Evolutionary conservation across 2,888 invertebrate species (phyloP), one percentile per base, ranked within the genome.

Genomic region (Iphiclides podalirius): DNA sequence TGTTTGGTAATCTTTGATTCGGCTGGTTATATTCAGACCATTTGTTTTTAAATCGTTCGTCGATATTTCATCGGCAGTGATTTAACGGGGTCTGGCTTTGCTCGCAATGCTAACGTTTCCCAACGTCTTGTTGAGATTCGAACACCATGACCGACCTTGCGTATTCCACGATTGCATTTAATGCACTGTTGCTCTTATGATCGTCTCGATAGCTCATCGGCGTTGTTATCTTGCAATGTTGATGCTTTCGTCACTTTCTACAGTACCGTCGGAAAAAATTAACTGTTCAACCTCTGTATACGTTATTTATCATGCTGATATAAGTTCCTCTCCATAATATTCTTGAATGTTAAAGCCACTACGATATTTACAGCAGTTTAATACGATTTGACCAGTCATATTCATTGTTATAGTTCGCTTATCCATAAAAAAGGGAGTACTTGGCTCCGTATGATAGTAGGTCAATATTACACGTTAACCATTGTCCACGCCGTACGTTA

Each of bases 71-170:
- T 57, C 54, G 55, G 48, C 40, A 58, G 59, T 66, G 54, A 70
- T 71, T 70, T 72, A 66, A 60, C 70, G 70, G 65, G 52, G 49
- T 50, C 53, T 66, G 57, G 53, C 56, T 45, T 35, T 26, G 35
- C 39, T 31, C 35, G 31, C 15, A 36, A 23, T 31, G 37, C 33
- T 16, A 43, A 53, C 43, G 55, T 60, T 61, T 55, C 54, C 55
- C 54, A 60, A 66, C 38, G 41, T 14, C 40, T 51, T 34, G 55
- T 55, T 57, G 45, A 31, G 54, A 59, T 20, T 44, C 65, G 61
- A 59, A 63, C 66, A 65, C 69, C 72, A 69, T 72, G 70, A 66
- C 68, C 60, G 51, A 58, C 53, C 55, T 59, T 58, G 53, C 53
- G 38, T 42, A 16, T 45, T 23, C 43, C 37, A 26, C 13, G 46